phyloP scores from a whole-genome alignment of 2,888 invertebrate species.

The Lutraria lutraria region DNA sequence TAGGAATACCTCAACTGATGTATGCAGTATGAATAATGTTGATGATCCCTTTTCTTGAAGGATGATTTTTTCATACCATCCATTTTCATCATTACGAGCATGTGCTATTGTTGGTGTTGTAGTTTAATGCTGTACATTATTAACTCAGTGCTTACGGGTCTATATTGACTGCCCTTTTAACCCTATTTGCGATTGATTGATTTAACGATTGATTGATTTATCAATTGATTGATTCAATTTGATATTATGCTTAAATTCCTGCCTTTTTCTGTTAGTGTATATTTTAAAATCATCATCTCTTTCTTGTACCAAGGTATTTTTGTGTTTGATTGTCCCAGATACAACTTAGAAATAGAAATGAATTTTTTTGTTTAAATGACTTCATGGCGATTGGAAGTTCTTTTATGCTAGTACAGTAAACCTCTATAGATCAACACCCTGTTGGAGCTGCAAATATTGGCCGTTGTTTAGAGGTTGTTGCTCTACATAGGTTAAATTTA shows the following conservation, averaged over 20 bases:
- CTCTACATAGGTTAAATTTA: too few species aligned
- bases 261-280: neutral
- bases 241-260: neutral
- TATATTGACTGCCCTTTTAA: neutral
- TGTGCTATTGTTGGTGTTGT: neutral
- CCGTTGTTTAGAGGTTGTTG: too few species aligned
- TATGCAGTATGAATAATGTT: neutral
- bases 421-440: too few species aligned
- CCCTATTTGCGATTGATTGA: neutral
- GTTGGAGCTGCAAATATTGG: too few species aligned
- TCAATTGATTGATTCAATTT: neutral
- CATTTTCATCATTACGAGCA: neutral
- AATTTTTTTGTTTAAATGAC: too few species aligned
- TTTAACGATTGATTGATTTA: too few species aligned
- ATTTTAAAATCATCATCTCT: neutral
- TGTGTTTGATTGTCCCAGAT: too few species aligned
- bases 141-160: constrained; percentile 7
- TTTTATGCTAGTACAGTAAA: too few species aligned
- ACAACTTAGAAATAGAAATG: too few species aligned
- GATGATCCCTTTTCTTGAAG: neutral
- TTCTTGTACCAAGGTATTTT: too few species aligned
- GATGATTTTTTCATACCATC: neutral
- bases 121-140: neutral
- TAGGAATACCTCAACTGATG: too few species aligned
- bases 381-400: too few species aligned